Conservation (phyloP, 2,797 vertebrate species). For the Leucoraja ocellata region DNA sequence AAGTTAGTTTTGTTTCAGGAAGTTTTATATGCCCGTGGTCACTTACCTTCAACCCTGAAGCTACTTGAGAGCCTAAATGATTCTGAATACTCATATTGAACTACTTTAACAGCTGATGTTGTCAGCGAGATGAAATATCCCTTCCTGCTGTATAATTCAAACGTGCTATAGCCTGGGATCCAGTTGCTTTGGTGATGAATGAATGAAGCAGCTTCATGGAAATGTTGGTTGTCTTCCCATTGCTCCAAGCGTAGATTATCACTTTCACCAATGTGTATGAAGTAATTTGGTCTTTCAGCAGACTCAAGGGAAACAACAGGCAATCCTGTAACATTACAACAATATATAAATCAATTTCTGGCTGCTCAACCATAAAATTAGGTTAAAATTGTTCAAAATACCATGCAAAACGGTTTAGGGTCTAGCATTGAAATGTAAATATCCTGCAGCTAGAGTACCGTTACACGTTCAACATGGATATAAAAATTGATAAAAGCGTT, state of each 20-base stretch:
- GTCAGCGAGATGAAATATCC: constrained; percentile 79
- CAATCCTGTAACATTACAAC: constrained; percentile 58
- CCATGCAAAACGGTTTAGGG: background rate
- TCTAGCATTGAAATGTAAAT: background rate
- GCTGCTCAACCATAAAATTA: constrained; percentile 30
- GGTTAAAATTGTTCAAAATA: background rate
- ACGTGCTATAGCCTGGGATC: constrained; percentile 75
- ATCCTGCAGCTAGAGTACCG: background rate
- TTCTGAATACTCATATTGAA: constrained; percentile 76
- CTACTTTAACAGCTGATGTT: constrained; percentile 60
- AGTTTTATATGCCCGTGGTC: constrained; percentile 12
- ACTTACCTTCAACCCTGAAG: constrained; percentile 83
- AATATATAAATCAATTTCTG: constrained; percentile 24
- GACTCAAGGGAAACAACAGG: constrained; percentile 85
- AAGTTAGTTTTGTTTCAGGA: background rate
- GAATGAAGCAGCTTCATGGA: constrained; percentile 74
- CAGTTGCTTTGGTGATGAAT: constrained; percentile 90
- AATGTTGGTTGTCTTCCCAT: constrained; percentile 72
- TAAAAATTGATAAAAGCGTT: background rate
- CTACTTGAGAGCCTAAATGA: constrained; percentile 82
- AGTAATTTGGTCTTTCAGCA: constrained; percentile 92
- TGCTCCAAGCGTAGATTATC: constrained; percentile 67
- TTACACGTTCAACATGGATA: background rate
- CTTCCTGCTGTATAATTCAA: constrained; percentile 79
- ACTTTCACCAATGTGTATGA: constrained; percentile 68